Percentiles rank a stretch among this genome's conserved stretches.
Conservation (phyloP, 2,888 invertebrate species). For the Sminthurinus aureus region DNA sequence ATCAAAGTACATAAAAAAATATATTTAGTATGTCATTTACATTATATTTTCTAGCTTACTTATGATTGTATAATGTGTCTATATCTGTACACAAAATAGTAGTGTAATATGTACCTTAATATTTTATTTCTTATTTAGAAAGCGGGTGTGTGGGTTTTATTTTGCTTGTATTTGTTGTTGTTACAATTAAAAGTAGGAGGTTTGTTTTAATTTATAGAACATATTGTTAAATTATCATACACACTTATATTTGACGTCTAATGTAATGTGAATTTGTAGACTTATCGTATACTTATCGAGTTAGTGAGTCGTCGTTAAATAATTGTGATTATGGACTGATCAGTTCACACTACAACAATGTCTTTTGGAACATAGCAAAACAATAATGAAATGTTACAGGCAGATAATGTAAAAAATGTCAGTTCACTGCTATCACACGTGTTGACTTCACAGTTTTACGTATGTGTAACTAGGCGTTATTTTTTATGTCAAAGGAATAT, state of each 20-base stretch:
- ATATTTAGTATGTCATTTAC: background rate
- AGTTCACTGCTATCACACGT: background rate
- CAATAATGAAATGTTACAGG: background rate
- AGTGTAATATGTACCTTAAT: background rate
- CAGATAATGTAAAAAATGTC: background rate
- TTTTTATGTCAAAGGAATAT: no score
- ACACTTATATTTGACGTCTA: background rate
- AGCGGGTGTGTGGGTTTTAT: conserved; percentile 26
- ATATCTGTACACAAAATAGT: background rate
- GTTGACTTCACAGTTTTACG: background rate
- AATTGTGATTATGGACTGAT: background rate
- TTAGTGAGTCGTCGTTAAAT: background rate
- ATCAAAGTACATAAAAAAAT: background rate
- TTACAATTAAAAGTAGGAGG: no score
- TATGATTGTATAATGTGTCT: background rate
- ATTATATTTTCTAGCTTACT: background rate
- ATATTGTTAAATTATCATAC: background rate
- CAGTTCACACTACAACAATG: background rate
- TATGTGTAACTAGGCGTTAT: background rate
- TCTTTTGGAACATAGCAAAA: background rate
- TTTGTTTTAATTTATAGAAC: no score
- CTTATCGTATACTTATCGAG: no score
- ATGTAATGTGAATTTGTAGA: background rate
- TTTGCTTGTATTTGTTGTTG: background rate
- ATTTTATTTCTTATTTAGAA: no score